phyloP scores from a whole-genome alignment of 2,113 vertebrate species.

The Pterocles burchelli region DNA sequence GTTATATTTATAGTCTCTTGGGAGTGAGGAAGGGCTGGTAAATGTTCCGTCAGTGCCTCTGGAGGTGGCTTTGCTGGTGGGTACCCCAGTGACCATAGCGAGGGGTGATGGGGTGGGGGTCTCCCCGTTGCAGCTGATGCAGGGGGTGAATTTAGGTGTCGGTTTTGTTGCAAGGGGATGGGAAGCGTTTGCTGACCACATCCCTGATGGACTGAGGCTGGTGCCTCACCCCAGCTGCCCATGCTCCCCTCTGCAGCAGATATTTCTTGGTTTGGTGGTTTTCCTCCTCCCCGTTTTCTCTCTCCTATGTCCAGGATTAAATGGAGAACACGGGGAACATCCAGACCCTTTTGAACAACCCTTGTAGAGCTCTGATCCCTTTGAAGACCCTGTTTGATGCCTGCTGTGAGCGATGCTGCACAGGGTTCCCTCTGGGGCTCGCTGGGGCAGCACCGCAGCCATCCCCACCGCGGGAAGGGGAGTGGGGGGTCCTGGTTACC shows the following conservation, averaged over 20 bases:
- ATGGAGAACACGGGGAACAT: neutral
- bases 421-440: neutral
- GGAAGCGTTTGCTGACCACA: neutral
- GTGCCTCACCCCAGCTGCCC: neutral
- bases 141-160: no score
- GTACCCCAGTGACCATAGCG: accelerated
- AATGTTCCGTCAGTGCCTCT: accelerated
- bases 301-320: neutral
- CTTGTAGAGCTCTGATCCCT: neutral
- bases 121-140: accelerated
- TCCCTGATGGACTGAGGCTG: accelerated
- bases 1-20: neutral
- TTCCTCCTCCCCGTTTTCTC: neutral
- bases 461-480: neutral
- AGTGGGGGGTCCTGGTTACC: neutral
- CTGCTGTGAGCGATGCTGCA: neutral
- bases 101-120: neutral
- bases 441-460: accelerated
- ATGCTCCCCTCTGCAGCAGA: accelerated
- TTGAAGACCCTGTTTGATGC: neutral
- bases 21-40: neutral
- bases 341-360: neutral
- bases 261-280: neutral
- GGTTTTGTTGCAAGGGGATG: neutral
- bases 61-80: neutral